Evolutionary conservation across 2,113 vertebrate genomes (phyloP).

Genomic region (Chloropsis hardwickii): DNA sequence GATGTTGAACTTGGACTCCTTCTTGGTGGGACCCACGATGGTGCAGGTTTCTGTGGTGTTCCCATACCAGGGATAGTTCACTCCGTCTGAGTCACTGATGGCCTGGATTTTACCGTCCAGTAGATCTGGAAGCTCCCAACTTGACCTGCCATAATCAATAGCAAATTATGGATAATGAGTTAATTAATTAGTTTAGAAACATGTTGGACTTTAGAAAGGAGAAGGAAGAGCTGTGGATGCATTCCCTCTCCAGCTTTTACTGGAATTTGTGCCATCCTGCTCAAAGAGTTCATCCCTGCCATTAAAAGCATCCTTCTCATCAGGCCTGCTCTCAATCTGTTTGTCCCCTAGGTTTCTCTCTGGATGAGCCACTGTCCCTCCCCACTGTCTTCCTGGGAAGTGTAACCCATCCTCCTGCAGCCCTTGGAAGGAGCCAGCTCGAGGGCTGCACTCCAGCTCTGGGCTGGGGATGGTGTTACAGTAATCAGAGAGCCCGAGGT

Average conservation of each 20-base stretch:
- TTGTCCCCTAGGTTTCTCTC: neutral
- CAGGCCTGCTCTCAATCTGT: neutral
- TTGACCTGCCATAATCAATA: slow-evolving; percentile 80
- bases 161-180: neutral
- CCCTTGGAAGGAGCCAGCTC: neutral
- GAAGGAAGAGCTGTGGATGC: neutral
- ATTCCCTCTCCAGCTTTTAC: neutral
- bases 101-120: slow-evolving; percentile 87
- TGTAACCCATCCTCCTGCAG: slow-evolving; percentile 6
- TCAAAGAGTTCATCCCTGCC: neutral
- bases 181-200: neutral
- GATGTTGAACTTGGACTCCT: slow-evolving; percentile 89
- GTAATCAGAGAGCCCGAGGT: neutral
- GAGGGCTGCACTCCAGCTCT: neutral
- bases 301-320: neutral
- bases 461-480: slow-evolving; percentile 28
- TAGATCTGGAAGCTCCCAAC: slow-evolving; percentile 95
- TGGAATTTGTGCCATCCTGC: neutral
- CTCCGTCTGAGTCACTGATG: slow-evolving; percentile 95
- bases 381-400: neutral
- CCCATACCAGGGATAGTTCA: slow-evolving; percentile 98
- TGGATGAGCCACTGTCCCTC: neutral
- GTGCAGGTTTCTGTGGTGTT: slow-evolving; percentile 97
- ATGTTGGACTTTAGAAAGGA: fast-evolving
- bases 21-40: slow-evolving; percentile 90